A percentile compares a stretch with the other conserved stretches of the same genome.
Conservation (phyloP, 23 tunicate species). For the Aplidium turbinatum region DNA sequence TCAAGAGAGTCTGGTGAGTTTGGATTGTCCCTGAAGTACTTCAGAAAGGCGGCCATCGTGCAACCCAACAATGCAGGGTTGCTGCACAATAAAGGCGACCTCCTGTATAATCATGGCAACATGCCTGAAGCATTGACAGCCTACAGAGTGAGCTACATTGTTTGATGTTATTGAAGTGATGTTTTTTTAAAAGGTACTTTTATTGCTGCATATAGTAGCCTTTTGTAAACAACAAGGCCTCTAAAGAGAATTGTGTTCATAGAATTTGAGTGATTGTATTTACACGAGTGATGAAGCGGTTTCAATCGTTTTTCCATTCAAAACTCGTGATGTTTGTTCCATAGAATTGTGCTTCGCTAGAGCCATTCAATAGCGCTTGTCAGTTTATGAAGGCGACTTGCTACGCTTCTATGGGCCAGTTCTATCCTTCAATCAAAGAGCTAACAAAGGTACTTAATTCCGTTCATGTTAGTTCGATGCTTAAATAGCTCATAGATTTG, state of each 20-base stretch:
- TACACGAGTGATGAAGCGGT: too few relatives aligned
- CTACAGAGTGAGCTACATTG: slow-evolving; percentile 38
- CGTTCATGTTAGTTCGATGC: background rate
- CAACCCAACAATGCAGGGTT: slow-evolving; percentile 40
- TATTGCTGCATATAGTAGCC: too few relatives aligned
- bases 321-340: too few relatives aligned
- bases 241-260: too few relatives aligned
- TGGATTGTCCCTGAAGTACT: slow-evolving; percentile 42
- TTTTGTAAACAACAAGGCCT: too few relatives aligned
- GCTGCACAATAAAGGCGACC: slow-evolving; percentile 45
- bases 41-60: slow-evolving; percentile 36
- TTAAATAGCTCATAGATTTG: too few relatives aligned
- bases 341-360: slow-evolving; percentile 7
- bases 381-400: slow-evolving; percentile 53
- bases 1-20: slow-evolving; percentile 72
- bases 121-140: slow-evolving; percentile 49
- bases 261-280: too few relatives aligned
- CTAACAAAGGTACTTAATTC: slow-evolving; percentile 80
- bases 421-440: slow-evolving; percentile 77
- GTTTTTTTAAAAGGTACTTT: too few relatives aligned
- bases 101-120: slow-evolving; percentile 50
- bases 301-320: background rate
- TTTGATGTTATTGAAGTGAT: background rate
- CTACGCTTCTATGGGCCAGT: slow-evolving; percentile 56
- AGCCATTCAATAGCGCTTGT: slow-evolving; percentile 60